These are phyloP conservation scores for Rousettus leschenaultii DNA, from an alignment of 2,113 vertebrate species.

Conservation along the genomic window DNA sequence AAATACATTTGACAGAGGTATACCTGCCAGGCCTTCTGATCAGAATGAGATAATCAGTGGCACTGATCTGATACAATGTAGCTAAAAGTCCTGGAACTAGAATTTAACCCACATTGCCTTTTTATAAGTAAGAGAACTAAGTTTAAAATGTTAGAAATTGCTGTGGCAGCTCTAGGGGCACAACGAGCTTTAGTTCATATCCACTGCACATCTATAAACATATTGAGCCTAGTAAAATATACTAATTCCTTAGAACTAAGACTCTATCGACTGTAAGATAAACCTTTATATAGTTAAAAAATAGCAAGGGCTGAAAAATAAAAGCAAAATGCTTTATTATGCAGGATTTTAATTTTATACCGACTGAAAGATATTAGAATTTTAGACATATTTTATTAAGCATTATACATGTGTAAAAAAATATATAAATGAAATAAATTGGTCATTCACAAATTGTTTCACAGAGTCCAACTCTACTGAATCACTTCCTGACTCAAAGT, in stretches of 20 bases:
- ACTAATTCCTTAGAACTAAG: not conserved
- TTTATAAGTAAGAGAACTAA: not conserved
- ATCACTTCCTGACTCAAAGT: not conserved
- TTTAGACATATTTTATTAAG: constrained; percentile 25
- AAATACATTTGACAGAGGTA: not conserved
- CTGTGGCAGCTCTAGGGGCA: not conserved
- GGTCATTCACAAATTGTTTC: not conserved
- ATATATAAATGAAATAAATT: constrained; percentile 14
- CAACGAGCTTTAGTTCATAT: not conserved
- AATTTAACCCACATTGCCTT: not conserved
- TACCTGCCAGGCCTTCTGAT: not conserved
- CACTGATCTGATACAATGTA: not conserved
- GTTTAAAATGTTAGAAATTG: not conserved
- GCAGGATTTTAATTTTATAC: constrained; percentile 3
- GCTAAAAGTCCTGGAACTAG: not conserved
- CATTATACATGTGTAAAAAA: not conserved
- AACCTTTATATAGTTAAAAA: constrained; percentile 7
- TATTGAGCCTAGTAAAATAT: not conserved
- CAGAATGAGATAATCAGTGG: not conserved
- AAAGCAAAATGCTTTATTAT: not conserved
- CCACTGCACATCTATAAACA: not conserved
- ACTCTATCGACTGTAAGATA: not conserved
- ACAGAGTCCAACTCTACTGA: not conserved
- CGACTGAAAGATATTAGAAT: not conserved
- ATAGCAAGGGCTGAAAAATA: not conserved